Conservation (phyloP, 2,797 vertebrate species). For the Anolis apletophallus region DNA sequence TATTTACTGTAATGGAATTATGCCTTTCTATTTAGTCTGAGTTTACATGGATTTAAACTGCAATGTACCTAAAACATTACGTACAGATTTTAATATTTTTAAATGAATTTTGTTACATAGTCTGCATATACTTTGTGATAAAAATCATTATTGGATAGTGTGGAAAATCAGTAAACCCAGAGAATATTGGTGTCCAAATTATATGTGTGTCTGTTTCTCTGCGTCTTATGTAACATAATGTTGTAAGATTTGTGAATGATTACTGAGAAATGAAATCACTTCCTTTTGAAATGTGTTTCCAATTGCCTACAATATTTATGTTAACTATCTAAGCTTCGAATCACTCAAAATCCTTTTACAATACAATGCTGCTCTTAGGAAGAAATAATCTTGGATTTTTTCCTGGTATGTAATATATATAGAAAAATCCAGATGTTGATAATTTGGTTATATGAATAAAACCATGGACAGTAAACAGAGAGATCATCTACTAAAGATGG, state of each 20-base stretch:
- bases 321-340: not conserved
- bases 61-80: not conserved
- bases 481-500: not conserved
- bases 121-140: not conserved
- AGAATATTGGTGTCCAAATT: not conserved
- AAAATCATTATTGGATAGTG: not conserved
- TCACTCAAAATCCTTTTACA: not conserved
- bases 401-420: not conserved
- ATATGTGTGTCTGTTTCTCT: too few species aligned
- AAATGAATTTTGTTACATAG: not conserved
- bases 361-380: not conserved
- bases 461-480: not conserved
- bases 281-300: not conserved
- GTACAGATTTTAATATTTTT: not conserved
- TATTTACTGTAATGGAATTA: not conserved
- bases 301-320: conserved; percentile 3
- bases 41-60: not conserved
- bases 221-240: not conserved
- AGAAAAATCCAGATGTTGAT: not conserved
- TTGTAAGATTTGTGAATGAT: not conserved
- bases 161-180: not conserved
- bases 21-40: not conserved
- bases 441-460: not conserved
- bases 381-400: not conserved
- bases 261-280: not conserved